Percentiles rank a stretch among this genome's conserved stretches.
phyloP scores from a whole-genome alignment of 2,888 invertebrate genomes.

The Hydrotaea diabolus region DNA sequence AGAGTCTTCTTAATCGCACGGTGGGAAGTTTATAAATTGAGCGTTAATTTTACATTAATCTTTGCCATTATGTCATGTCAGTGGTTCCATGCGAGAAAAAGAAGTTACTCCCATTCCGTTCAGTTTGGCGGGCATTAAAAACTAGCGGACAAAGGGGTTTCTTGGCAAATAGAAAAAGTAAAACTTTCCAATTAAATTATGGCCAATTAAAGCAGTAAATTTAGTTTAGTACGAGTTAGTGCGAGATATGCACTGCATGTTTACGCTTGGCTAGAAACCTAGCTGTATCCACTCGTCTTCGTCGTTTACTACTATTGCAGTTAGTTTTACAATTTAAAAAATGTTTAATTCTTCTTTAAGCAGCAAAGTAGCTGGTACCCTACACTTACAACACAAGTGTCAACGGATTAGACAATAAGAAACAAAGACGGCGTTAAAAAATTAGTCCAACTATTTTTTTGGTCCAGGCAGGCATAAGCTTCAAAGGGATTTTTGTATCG shows the following conservation, averaged over 20 bases:
- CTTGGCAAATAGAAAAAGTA: constrained; percentile 45
- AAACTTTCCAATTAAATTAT: constrained; percentile 66
- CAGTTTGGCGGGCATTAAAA: background rate
- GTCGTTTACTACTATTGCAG: background rate
- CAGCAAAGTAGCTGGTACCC: too few species aligned
- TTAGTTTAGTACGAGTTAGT: constrained; percentile 26
- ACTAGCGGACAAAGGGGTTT: background rate
- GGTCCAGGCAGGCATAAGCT: too few species aligned
- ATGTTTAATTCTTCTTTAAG: too few species aligned
- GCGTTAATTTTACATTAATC: constrained; percentile 8
- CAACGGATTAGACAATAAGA: too few species aligned
- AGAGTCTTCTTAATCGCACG: background rate
- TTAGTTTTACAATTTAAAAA: background rate
- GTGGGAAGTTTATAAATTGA: background rate
- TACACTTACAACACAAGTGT: too few species aligned
- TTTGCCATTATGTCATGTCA: constrained; percentile 42
- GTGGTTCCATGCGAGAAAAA: background rate
- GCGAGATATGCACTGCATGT: constrained; percentile 52
- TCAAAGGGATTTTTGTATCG: too few species aligned
- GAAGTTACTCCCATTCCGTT: background rate
- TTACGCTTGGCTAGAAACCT: constrained; percentile 62
- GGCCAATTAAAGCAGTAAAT: constrained; percentile 57
- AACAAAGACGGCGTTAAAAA: too few species aligned
- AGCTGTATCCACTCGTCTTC: background rate
- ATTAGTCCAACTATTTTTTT: too few species aligned